Evolutionary conservation across 2,797 vertebrate genomes (phyloP), one percentile per base, ranked within the genome.

Genomic region (Jordanella pulchra): DNA sequence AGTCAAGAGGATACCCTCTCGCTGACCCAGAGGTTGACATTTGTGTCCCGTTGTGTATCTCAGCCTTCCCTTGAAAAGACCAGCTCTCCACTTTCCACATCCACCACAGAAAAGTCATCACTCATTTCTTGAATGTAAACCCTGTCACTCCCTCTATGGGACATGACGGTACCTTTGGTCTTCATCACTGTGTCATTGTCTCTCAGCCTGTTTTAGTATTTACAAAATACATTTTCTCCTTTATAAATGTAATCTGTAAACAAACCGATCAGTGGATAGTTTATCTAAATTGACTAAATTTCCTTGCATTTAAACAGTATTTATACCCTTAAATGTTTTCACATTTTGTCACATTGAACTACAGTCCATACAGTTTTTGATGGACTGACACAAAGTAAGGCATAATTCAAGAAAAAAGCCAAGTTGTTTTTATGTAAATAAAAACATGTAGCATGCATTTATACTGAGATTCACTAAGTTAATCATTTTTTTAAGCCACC

Each of bases 71-170:
- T 73, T 72, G 39, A 77, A 55, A 64, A 80, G 70, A 78, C 80
- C 77, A 83, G 78, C 69, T 85, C 80, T 53, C 61, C 72, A 73
- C 80, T 67, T 76, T 58, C 61, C 51, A 65, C 84, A 90, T 94
- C 87, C 89, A 74, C 69, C 84, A 70, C 60, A 53, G 51, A 71
- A 75, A 83, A 87, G 76, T 93, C 91, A 90, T 95, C 94, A 92
- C 94, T 93, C 94, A 87, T 95, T 92, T 95, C 95, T 92, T 92
- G 58, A 93, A 96, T 95, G 94, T 95, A 94, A 95, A 94, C 94
- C 94, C 91, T 93, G 92, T 92, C 94, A 94, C 94, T 96, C 94
- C 88, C 93, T 92, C 91, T 73, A 88, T 39, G 94, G 92, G 93
- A 94, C 93, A 93, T 89, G 90, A 93, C 94, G 89, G 94, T 92